phyloP scores from a whole-genome alignment of 2,113 vertebrate species.

The Lycaon pictus region DNA sequence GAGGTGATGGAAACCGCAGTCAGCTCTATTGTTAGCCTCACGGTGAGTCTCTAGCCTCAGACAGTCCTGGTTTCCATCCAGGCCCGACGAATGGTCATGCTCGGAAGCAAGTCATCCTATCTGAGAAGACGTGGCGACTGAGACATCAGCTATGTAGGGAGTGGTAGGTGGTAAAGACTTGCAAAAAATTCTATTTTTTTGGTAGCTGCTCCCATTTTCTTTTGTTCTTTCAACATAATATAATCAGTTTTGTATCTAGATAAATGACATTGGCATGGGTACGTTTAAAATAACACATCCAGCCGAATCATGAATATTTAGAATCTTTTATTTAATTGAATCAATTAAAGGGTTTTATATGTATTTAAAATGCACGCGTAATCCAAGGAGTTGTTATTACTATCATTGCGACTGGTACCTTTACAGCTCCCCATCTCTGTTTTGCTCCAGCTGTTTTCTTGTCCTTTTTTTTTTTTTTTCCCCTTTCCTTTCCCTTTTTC shows the following conservation, averaged over 20 bases:
- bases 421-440: neutral
- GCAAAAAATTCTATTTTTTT: conserved; percentile 38
- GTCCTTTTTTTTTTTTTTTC: neutral
- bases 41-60: conserved; percentile 8
- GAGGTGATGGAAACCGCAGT: conserved; percentile 11
- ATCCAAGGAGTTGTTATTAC: neutral
- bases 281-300: neutral
- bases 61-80: conserved; percentile 33
- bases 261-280: neutral
- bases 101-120: neutral
- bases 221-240: conserved; percentile 33
- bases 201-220: neutral
- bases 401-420: neutral
- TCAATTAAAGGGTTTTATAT: neutral
- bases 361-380: neutral
- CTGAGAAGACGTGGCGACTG: neutral
- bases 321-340: neutral
- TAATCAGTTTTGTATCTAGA: neutral
- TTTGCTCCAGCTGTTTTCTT: neutral
- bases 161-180: neutral
- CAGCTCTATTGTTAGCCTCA: neutral
- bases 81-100: neutral
- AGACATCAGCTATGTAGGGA: neutral
- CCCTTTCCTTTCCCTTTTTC: neutral
- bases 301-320: neutral